These are phyloP conservation scores for Ageneiosus marmoratus DNA, from an alignment of 2,113 vertebrate genomes.

Conservation along the genomic window DNA sequence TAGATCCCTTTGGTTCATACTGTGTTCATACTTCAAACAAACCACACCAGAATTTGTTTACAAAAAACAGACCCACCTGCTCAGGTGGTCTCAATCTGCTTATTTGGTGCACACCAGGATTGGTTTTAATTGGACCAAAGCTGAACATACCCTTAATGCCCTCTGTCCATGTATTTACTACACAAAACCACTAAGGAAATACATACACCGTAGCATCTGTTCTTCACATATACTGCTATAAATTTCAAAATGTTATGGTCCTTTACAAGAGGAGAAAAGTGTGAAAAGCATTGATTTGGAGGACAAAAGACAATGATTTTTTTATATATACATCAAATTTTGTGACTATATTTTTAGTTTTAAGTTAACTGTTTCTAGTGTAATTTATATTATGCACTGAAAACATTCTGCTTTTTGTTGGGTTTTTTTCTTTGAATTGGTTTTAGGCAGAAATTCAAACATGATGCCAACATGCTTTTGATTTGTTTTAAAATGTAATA, in stretches of 20 bases:
- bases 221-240: background rate
- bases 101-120: no score
- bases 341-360: background rate
- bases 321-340: background rate
- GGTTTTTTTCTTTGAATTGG: background rate
- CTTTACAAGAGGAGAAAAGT: background rate
- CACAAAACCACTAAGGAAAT: conserved; percentile 4
- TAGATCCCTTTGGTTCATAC: no score
- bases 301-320: background rate
- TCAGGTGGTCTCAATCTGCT: no score
- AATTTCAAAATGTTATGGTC: background rate
- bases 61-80: no score
- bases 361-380: background rate
- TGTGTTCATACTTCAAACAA: no score
- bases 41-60: no score
- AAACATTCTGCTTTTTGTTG: no score
- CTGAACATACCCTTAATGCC: background rate
- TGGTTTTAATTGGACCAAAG: no score
- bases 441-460: background rate
- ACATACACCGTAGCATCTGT: background rate
- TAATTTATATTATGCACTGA: background rate
- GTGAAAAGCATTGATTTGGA: background rate
- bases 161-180: background rate
- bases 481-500: background rate
- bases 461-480: background rate